Evolutionary conservation across 2,113 vertebrate genomes (phyloP).

Genomic region (Sorex araneus): DNA sequence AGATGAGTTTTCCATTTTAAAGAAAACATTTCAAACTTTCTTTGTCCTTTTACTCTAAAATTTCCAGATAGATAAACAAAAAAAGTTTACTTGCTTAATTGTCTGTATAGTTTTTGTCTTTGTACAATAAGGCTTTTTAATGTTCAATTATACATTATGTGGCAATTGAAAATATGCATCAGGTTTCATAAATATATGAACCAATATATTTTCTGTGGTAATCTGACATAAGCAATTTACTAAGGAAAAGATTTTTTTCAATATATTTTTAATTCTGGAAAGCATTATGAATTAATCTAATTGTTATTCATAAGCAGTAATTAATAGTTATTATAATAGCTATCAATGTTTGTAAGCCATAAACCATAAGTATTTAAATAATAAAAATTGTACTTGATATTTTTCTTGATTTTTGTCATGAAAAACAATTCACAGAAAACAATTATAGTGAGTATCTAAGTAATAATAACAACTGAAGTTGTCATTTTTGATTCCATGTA

Average conservation of each 20-base stretch:
- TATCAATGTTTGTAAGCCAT: neutral
- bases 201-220: neutral
- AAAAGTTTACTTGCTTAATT: neutral
- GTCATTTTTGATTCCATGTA: neutral
- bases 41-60: neutral
- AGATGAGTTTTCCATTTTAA: slow-evolving; percentile 10
- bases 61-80: neutral
- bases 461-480: neutral
- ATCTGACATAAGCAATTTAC: neutral
- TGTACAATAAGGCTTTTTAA: neutral
- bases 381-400: neutral
- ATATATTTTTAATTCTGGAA: neutral
- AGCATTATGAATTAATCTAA: neutral
- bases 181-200: neutral
- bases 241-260: neutral
- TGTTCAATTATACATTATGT: neutral
- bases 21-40: neutral
- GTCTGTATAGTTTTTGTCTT: slow-evolving; percentile 23
- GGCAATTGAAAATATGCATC: neutral
- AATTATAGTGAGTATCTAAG: no score
- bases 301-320: neutral
- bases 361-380: neutral
- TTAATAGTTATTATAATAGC: neutral
- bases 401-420: no score
- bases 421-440: neutral